A percentile compares a stretch with the other conserved stretches of the same genome.
Conservation (phyloP, 2,888 invertebrate species). For the Atrina japonica region DNA sequence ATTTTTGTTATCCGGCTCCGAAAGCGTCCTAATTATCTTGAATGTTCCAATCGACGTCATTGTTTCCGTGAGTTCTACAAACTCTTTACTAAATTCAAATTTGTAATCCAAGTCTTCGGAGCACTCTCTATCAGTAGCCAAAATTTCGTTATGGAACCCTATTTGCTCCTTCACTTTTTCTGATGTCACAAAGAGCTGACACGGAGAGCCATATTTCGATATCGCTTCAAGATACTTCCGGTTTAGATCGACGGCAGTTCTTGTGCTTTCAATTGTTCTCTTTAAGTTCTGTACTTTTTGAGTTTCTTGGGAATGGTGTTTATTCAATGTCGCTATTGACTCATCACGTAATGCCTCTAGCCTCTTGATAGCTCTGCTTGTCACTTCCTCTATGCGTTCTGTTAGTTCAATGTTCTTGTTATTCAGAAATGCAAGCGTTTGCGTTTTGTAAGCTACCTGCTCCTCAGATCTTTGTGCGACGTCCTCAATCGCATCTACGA, state of each 20-base stretch:
- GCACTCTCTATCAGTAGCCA: constrained; percentile 7
- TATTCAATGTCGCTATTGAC: not conserved
- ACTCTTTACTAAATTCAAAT: constrained; percentile 20
- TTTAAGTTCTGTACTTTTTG: not conserved
- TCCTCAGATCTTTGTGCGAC: constrained; percentile 13
- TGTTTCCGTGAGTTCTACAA: constrained; percentile 1
- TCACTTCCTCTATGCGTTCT: constrained; percentile 8
- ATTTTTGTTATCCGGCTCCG: not conserved
- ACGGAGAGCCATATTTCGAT: constrained; percentile 11
- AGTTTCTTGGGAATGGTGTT: constrained; percentile 1
- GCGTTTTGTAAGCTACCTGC: constrained; percentile 13
- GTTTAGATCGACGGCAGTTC: constrained; percentile 15
- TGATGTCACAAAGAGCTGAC: constrained; percentile 12
- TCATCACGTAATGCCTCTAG: constrained; percentile 17
- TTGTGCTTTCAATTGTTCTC: constrained; percentile 5
- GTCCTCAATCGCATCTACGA: constrained; percentile 11
- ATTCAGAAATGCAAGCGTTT: constrained; percentile 5
- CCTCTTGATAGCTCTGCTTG: constrained; percentile 16
- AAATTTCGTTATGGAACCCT: constrained; percentile 15
- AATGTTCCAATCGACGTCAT: constrained; percentile 14
- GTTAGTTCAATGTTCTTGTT: constrained; percentile 16
- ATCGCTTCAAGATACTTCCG: constrained; percentile 22
- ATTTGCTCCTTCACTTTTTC: constrained; percentile 19
- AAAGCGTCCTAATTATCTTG: not conserved
- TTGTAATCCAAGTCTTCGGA: constrained; percentile 23